These are phyloP conservation scores for Taeniopygia guttata DNA, from an alignment of 2,797 vertebrate genomes.

Conservation along the genomic window DNA sequence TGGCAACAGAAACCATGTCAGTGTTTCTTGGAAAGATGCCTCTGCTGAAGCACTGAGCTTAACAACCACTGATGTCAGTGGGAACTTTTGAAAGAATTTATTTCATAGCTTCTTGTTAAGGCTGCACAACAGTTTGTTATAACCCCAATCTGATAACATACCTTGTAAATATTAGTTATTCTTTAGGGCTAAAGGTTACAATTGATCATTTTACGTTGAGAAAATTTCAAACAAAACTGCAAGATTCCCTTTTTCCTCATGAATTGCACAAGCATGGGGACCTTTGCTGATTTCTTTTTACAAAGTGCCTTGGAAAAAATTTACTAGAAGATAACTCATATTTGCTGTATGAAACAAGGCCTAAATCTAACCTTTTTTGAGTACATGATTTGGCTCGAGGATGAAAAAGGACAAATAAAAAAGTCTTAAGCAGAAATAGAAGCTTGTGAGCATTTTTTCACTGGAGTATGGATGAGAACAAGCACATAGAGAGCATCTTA, in stretches of 20 bases:
- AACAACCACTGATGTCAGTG: not conserved
- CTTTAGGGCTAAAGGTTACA: not conserved
- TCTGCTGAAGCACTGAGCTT: not conserved
- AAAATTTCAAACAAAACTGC: not conserved
- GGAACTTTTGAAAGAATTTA: not conserved
- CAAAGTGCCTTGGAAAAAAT: not conserved
- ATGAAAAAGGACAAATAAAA: not conserved
- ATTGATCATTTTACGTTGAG: not conserved
- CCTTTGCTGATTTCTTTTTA: not conserved
- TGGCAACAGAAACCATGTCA: not conserved
- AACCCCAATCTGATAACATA: not conserved
- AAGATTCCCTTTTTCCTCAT: not conserved
- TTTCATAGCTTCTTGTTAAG: not conserved
- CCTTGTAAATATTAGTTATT: not conserved
- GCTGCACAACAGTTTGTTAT: not conserved
- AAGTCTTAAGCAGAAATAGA: not conserved
- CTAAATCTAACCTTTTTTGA: not conserved
- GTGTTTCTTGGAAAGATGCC: not conserved
- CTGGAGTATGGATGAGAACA: not conserved
- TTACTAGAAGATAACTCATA: not conserved
- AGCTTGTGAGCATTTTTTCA: not conserved
- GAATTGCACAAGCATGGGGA: not conserved
- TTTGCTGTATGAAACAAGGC: not conserved
- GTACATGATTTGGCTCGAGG: not conserved
- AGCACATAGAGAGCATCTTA: not conserved